These are phyloP conservation scores for Dermatemys mawii DNA, from an alignment of 2,113 vertebrate species.

Conservation along the genomic window DNA sequence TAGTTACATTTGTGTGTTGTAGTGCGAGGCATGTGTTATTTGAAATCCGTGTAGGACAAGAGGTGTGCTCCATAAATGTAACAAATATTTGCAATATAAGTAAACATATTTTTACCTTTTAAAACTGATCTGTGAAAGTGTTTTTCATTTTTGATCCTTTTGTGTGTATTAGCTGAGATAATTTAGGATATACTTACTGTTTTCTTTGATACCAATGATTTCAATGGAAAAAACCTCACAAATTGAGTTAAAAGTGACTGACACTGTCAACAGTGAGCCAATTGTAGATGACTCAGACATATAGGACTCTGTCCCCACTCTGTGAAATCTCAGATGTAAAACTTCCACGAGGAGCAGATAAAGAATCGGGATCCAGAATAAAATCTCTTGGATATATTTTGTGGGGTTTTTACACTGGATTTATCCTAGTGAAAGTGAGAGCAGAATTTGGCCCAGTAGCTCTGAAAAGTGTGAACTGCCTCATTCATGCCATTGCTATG, in stretches of 20 bases:
- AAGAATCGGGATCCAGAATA: not conserved
- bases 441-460: not conserved
- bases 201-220: not conserved
- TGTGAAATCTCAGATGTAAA: not conserved
- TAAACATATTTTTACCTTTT: not conserved
- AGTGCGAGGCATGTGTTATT: not conserved
- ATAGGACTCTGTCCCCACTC: constrained; percentile 20
- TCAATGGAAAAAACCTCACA: not conserved
- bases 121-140: not conserved
- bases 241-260: not conserved
- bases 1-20: rapidly evolving
- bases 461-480: not conserved
- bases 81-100: not conserved
- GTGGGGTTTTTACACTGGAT: not conserved
- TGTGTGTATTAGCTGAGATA: not conserved
- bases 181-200: not conserved
- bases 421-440: not conserved
- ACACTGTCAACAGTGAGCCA: not conserved
- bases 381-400: not conserved
- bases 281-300: constrained; percentile 15
- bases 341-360: not conserved
- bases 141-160: not conserved
- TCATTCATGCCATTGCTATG: not conserved
- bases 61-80: not conserved
- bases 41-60: not conserved